These are phyloP conservation scores for Acipenser transmontanus DNA, from an alignment of 2,797 vertebrate genomes.

Conservation along the genomic window DNA sequence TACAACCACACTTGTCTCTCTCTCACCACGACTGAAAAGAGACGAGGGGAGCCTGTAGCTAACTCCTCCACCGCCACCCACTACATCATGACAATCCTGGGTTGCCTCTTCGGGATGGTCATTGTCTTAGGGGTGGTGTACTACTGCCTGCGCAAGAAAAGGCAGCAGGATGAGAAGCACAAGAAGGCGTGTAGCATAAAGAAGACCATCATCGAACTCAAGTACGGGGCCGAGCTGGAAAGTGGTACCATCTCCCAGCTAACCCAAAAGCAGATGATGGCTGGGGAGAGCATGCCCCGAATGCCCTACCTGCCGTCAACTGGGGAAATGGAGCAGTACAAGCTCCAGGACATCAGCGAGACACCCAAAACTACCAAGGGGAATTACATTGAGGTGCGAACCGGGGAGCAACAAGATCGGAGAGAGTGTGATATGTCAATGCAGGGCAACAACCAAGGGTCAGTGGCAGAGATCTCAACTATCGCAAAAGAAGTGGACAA, in stretches of 20 bases:
- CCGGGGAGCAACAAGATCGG: constrained; percentile 76
- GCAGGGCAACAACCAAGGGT: constrained; percentile 76
- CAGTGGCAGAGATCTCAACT: constrained; percentile 91
- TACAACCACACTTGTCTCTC: constrained; percentile 95
- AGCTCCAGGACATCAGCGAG: constrained; percentile 81
- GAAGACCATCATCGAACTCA: constrained; percentile 92
- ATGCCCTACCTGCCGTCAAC: constrained; percentile 83
- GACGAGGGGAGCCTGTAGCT: constrained; percentile 53
- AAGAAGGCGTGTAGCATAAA: constrained; percentile 83
- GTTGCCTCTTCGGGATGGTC: constrained; percentile 95
- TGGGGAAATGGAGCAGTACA: constrained; percentile 83
- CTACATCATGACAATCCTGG: constrained; percentile 93
- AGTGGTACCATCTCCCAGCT: constrained; percentile 86
- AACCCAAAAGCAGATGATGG: constrained; percentile 86
- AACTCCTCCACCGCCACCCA: constrained; percentile 82
- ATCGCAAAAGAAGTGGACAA: constrained; percentile 97
- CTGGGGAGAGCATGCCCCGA: constrained; percentile 76
- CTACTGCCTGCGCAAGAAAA: constrained; percentile 82
- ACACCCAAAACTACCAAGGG: constrained; percentile 90
- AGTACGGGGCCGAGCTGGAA: constrained; percentile 89
- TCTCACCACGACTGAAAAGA: constrained; percentile 69
- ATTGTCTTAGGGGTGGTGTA: constrained; percentile 89
- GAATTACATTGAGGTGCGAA: constrained; percentile 92
- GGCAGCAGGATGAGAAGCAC: constrained; percentile 88
- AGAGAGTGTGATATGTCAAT: constrained; percentile 82